Evolutionary conservation across 1,140 invertebrate species (phyloP), one percentile per base, ranked within the genome.

Genomic region (Mesaphorura yosii): DNA sequence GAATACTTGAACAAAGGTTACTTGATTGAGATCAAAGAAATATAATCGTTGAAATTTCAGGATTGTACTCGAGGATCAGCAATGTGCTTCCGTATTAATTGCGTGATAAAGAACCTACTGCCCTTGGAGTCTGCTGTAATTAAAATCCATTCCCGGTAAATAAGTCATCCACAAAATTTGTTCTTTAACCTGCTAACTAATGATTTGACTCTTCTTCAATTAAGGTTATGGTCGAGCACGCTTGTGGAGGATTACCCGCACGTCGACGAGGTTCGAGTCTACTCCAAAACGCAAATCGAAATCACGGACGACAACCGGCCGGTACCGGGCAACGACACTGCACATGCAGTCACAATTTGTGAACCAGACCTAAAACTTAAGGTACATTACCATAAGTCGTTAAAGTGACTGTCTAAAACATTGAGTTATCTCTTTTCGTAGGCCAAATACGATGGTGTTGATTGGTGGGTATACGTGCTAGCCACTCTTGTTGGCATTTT

Each of bases 161-260:
- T 46, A 57, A 19, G 45, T 23, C 25, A 17, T 19, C 22, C 46
- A 19, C 0, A 51, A 37, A 38, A 46, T 37, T 28, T 39, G 22
- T 34, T 38, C n/a, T 37, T 19, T 15, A 14, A 47, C 12, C 3
- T 40, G 7, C 20, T 42, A 29, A 27, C 14, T 15, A 27, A 26
- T 49, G 5, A 5, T 23, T 12, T 3, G 22, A 37, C 20, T 34
- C 19, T 47, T 27, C 19, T 20, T 45, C 27, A 48, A 1, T 31
- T 48, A 40, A 77, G 86, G 45, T 72, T 95, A 6, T 94, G 89
- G 89, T 93, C 92, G 73, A 80, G 83, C 1, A 93, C 89, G 0
- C 71, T 95, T 14, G 81, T 88, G 1, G 82, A 87, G 66, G 84
- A 92, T 67, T 91, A 89, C 70, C 81, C 84, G 0, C 75, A 80